Evolutionary conservation across 2,888 invertebrate genomes (phyloP), one percentile per base, ranked within the genome.

Genomic region (Carabus problematicus): DNA sequence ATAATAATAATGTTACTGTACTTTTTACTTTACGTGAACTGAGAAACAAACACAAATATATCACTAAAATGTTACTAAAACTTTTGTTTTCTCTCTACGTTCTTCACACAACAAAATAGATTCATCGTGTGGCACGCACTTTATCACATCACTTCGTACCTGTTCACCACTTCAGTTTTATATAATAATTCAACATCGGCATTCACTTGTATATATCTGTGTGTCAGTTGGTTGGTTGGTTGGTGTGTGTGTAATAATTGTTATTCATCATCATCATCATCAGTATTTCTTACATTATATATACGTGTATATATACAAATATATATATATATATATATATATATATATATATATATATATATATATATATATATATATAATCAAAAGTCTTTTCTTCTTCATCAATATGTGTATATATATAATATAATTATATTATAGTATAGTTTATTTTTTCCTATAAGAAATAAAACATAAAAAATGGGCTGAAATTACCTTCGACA

Each of bases 391-490:
- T 73, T 72, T 75, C 74, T 75, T 71, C 75, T 73, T 72, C 72
- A 76, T 77, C 73, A 73, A 75, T 75, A 70, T 75, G 74, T 76
- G 74, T 74, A 75, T 77, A 74, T 77, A 77, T 78, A 79, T 74
- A 77, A 76, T 77, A 73, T 73, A 75, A 75, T 72, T 75, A 75
- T n/a, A n/a, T 76, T 75, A 73, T 77, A 77, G 75, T 77, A n/a
- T n/a, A 76, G 74, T 76, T 77, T 78, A 75, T 76, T 76, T 76
- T 75, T 76, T 75, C 75, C 77, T 77, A 78, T 75, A 73, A 71
- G 75, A 76, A 76, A 77, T 75, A 78, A 75, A 79, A 80, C 79
- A 78, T 77, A 79, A 79, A 79, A 79, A 74, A 75, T 76, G 75
- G 79, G 78, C 79, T 78, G 68, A 68, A 47, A 61, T 68, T 45